phyloP scores from a whole-genome alignment of 2,888 invertebrate species.

The Blera fallax region DNA sequence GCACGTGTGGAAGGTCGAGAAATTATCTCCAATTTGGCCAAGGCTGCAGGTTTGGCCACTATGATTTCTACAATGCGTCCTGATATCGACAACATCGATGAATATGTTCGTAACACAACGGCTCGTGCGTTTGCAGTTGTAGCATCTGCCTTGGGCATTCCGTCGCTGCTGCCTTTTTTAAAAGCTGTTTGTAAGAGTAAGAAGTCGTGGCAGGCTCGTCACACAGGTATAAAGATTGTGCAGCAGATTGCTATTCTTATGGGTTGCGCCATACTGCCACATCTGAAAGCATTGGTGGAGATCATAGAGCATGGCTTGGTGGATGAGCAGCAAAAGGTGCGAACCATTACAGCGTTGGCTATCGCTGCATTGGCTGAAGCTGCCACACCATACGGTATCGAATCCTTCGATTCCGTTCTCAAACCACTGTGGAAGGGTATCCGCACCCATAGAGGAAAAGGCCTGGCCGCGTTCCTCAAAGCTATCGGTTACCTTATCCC shows the following conservation, averaged over 20 bases:
- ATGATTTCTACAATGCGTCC: slow-evolving; percentile 99
- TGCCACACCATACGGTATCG: slow-evolving; percentile 99
- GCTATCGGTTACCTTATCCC: slow-evolving; percentile 99
- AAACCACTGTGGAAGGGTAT: slow-evolving; percentile 99
- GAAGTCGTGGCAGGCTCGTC: slow-evolving; percentile 99
- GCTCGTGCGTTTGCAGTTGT: slow-evolving; percentile 99
- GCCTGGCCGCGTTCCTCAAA: slow-evolving; percentile 99
- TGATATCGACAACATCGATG: slow-evolving; percentile 99
- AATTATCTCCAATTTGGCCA: slow-evolving; percentile 99
- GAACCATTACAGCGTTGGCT: slow-evolving; percentile 99
- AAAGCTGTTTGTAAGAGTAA: slow-evolving; percentile 99
- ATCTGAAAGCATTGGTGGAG: slow-evolving; percentile 98
- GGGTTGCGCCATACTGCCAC: slow-evolving; percentile 99
- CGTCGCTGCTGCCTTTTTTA: slow-evolving; percentile 97
- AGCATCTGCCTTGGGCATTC: slow-evolving; percentile 98
- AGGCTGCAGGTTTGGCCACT: slow-evolving; percentile 99
- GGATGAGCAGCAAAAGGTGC: slow-evolving; percentile 98
- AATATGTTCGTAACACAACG: slow-evolving; percentile 99
- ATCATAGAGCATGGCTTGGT: slow-evolving; percentile 99
- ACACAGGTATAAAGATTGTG: slow-evolving; percentile 99
- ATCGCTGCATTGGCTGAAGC: slow-evolving; percentile 99
- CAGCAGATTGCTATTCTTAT: slow-evolving; percentile 99
- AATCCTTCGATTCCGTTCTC: slow-evolving; percentile 99
- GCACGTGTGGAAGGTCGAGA: slow-evolving; percentile 99
- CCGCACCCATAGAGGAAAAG: slow-evolving; percentile 93